Conservation (phyloP, 2,888 invertebrate genomes). For the Drosophila prostipennis region DNA sequence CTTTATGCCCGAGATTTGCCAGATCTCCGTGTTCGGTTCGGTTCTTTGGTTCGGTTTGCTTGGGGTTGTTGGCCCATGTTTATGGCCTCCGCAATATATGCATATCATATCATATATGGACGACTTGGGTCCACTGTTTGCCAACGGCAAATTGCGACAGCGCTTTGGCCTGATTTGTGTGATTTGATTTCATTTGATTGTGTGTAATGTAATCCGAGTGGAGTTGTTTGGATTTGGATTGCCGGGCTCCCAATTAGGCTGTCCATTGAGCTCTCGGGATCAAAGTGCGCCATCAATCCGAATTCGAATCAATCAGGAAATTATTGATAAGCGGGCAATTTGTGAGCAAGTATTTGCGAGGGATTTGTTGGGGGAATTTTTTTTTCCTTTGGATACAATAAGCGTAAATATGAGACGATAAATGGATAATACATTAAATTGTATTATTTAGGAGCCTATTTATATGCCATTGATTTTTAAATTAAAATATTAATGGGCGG, state of each 20-base stretch:
- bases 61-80: constrained; percentile 30
- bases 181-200: constrained; percentile 72
- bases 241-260: constrained; percentile 10
- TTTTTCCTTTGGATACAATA: too few relatives aligned
- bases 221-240: neutral
- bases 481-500: too few relatives aligned
- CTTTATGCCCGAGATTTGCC: constrained; percentile 39
- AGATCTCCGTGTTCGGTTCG: constrained; percentile 4
- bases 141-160: constrained; percentile 67
- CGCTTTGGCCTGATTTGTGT: constrained; percentile 75
- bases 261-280: constrained; percentile 6
- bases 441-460: too few relatives aligned
- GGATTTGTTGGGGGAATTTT: too few relatives aligned
- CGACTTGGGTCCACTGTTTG: constrained; percentile 42
- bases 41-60: neutral
- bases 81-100: neutral
- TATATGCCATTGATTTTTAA: too few relatives aligned
- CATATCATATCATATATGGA: neutral
- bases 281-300: constrained; percentile 5
- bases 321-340: constrained; percentile 7
- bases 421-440: too few relatives aligned
- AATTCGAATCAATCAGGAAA: constrained; percentile 6
- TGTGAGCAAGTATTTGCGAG: neutral
- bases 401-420: too few relatives aligned
- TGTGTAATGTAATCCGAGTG: constrained; percentile 49